Evolutionary conservation across 2,888 invertebrate genomes (phyloP), one percentile per base, ranked within the genome.

Genomic region (Cataglyphis cursor): DNA sequence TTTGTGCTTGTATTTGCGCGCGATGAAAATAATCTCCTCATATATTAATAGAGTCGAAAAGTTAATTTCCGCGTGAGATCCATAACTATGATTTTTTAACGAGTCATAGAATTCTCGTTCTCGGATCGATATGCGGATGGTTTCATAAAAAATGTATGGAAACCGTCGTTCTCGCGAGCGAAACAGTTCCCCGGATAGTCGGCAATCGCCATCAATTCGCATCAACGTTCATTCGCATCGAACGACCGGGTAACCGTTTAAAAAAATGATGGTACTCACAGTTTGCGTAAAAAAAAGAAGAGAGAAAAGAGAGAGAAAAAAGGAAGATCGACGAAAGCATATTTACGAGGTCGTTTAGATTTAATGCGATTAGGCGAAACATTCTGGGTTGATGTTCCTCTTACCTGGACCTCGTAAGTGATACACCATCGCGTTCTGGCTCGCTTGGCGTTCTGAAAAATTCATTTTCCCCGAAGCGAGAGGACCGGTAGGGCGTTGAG

Each of bases 231-330:
- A 38, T 66, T 48, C 61, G 51, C 28, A 9, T 21, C 57, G 51
- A 62, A 41, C 38, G 38, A 44, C 72, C 41, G 28, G 57, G 28
- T 28, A 54, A 21, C 57, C 59, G 65, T 62, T 61, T 85, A 81
- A 88, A 88, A 72, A 89, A 87, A 88, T 87, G 87, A 81, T 84
- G 82, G 82, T 68, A 35, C 65, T 80, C 66, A 48, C 44, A 72
- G 54, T 48, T 24, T 21, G 54, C 3, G 64, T 9, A n/a, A 28
- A 73, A 76, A 78, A 51, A 18, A 3, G 1, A 10, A 64, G 48
- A 12, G 18, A 1, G 41, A 18, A 3, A n/a, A n/a, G 28, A 6
- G 4, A 38, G n/a, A 31, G 28, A 24, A 0, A 21, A 35, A 54
- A 12, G 21, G 24, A 65, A 74, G 51, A 24, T 54, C n/a, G 41